Conservation (phyloP, 2,797 vertebrate genomes). For the Varecia variegata region DNA sequence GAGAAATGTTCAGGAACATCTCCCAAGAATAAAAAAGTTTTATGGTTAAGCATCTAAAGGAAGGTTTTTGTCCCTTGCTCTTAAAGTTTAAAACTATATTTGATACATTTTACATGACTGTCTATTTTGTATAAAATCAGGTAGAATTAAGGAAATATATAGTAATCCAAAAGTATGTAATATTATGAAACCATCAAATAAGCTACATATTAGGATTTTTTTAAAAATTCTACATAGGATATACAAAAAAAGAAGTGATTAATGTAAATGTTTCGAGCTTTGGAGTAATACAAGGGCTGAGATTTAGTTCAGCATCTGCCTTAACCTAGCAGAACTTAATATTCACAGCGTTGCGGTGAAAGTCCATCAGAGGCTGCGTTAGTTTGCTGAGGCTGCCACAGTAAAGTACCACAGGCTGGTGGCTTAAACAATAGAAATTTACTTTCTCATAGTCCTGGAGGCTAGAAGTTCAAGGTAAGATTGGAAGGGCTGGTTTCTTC, state of each 20-base stretch:
- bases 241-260: not conserved
- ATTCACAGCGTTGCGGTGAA: not conserved
- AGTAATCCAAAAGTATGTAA: not conserved
- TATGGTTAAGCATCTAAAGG: not conserved
- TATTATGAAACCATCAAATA: not conserved
- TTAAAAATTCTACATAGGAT: not conserved
- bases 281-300: not conserved
- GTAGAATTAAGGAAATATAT: not conserved
- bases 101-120: not conserved
- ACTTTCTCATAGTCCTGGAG: not conserved
- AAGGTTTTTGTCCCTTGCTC: not conserved
- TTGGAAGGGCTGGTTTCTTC: not conserved
- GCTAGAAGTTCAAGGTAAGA: not conserved
- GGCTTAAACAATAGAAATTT: not conserved
- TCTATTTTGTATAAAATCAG: not conserved
- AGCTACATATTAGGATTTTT: not conserved
- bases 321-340: not conserved
- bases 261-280: not conserved
- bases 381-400: not conserved
- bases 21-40: not conserved
- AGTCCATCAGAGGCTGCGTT: not conserved
- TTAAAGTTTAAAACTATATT: not conserved
- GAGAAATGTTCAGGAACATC: not conserved
- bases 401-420: not conserved
- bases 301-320: not conserved